Base-by-base conservation (phyloP, 1,140 invertebrate genomes). In the Anastatus disparis region DNA sequence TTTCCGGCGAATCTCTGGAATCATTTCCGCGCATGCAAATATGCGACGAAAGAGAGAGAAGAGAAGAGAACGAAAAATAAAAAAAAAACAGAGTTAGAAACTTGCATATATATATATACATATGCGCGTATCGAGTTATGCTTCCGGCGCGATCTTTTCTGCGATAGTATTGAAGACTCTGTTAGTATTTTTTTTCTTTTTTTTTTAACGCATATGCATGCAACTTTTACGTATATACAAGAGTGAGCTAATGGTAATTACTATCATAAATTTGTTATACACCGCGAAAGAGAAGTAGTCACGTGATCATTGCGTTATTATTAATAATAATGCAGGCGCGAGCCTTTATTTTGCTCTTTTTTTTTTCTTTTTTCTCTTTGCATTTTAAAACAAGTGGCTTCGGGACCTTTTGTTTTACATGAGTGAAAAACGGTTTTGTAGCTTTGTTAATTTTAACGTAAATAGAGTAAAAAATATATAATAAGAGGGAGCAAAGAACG, bases 1-100 rank as follows among this genome's bases (percentile, higher is more conserved):
- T 79, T 81, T 84, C 80, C 79, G 79, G 78, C 76, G 77, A 81
- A 84, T 83, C 79, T 82, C 81, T 75, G 74, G 80, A 84, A 83
- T 83, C 81, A 82, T 84, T 83, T 82, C 79, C 80, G 77, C 46
- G 78, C 81, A 83, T 83, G 79, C 79, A 84, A 84, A 84, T 85
- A 72, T 62, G 58, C 58, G 31, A 52, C 24, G 48, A 35, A 35
- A 35, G 52, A 9, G 29, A 50, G 27, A 61, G 53, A 50, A 46
- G 17, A n/a, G n/a, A 27, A 62, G 50, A 13, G 46, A 52, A 53
- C 50, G 65, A 56, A 12, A 56, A 15, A 53, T n/a, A 3, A 52
- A 52, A 52, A 13, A 52, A n/a, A n/a, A n/a, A n/a, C n/a, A n/a
- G n/a, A n/a, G n/a, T n/a, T n/a, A n/a, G n/a, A n/a, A n/a, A n/a